Base-by-base conservation (phyloP, 2,888 invertebrate genomes). In the Orthonevra nobilis region DNA sequence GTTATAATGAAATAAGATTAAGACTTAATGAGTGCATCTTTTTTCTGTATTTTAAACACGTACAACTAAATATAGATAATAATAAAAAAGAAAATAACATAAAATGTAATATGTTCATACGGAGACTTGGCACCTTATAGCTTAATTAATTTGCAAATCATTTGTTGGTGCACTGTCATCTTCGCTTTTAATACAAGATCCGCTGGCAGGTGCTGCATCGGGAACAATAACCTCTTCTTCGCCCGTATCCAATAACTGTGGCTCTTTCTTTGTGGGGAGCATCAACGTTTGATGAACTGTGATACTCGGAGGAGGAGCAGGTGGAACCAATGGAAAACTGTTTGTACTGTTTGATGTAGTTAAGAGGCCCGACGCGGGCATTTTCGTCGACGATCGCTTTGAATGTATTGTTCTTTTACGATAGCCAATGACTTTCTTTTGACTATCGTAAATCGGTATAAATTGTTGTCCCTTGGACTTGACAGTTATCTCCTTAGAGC, bases 381-480 rank as follows among this genome's bases (percentile, higher is more conserved):
- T 6, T 50, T 2, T 28, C 1, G 1, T 38, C 5, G 4, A 9
- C 1, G 56, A 32, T 17, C 9, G 19, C 7, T 54, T 72, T 1
- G 54, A 5, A n/a, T 66, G 30, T 3, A 38, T 28, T n/a, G 46
- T 64, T n/a, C 77, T 46, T 26, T 77, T 77, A 6, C 77, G 52
- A 46, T 77, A 77, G 6, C 77, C 77, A 28, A 77, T 77, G 5
- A 77, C 58, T 42, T 77, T 70, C 30, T 60, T 77, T 23, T 70
- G 77, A 6, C 77, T 77, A 44, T 77, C 77, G 14, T 77, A 77
- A 9, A 77, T 77, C 6, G 77, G 77, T 46, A 77, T 66, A 4
- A 70, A 77, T n/a, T 70, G 58, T 7, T 77, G 77, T 7, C 34
- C 23, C 12, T 38, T 70, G 1, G 60, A 12, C 20, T 9, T 58